Percentiles rank a stretch among this genome's conserved stretches.
phyloP scores from a whole-genome alignment of 2,113 vertebrate genomes.

The Mormoops blainvillei region DNA sequence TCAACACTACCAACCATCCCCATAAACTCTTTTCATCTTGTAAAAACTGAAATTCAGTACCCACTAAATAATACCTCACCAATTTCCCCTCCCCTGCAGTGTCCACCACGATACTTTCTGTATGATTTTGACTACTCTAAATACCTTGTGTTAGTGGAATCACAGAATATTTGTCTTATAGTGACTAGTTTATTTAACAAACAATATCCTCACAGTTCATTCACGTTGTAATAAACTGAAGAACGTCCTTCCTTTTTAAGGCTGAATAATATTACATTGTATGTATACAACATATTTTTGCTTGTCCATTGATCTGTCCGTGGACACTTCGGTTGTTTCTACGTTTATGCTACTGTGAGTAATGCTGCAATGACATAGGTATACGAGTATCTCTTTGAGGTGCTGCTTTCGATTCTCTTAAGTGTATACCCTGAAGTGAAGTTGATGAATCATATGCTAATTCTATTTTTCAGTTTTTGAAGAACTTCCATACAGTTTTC shows the following conservation, averaged over 20 bases:
- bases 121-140: background rate
- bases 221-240: background rate
- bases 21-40: too few relatives aligned
- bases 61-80: background rate
- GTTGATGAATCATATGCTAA: too few relatives aligned
- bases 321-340: background rate
- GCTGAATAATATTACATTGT: background rate
- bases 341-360: background rate
- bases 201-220: background rate
- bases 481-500: background rate
- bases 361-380: background rate
- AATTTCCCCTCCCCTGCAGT: background rate
- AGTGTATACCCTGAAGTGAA: too few relatives aligned
- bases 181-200: background rate
- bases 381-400: background rate
- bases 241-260: background rate
- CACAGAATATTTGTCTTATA: background rate
- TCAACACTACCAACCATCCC: too few relatives aligned
- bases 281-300: background rate
- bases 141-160: background rate
- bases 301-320: background rate
- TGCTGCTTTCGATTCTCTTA: too few relatives aligned
- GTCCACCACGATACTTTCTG: background rate
- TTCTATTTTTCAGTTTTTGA: too few relatives aligned
- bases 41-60: too few relatives aligned